Base-by-base conservation (phyloP, 2,888 invertebrate genomes). In the Autographa pulchrina region DNA sequence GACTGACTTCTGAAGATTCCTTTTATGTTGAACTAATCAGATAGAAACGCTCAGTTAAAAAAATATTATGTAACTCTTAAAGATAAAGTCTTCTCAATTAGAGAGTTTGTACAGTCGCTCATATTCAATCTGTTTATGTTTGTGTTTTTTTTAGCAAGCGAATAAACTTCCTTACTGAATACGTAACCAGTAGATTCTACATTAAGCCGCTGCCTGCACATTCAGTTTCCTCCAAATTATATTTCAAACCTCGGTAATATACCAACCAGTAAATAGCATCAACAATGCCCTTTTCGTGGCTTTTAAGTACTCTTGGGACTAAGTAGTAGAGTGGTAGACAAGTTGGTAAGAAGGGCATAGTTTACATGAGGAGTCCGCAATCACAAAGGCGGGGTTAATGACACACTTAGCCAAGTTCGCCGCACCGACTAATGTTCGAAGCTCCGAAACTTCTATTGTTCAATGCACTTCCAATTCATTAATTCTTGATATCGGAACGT, bases 321-420 rank as follows among this genome's bases (percentile, higher is more conserved):
- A 48, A 48, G 48, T 48, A n/a, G n/a, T n/a, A 14, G n/a, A n/a
- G n/a, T n/a, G n/a, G 7, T 48, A n/a, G 48, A 48, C n/a, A 48
- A 48, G 48, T 48, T 48, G 7, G 48, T 48, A 48, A 48, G 48
- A n/a, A 48, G 48, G 48, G n/a, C 48, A 48, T 48, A n/a, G 48
- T 48, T 48, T 48, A 48, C n/a, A 48, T n/a, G n/a, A 48, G 48
- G 48, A 48, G n/a, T 48, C 48, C 7, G 48, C 48, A 48, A 48
- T 48, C 48, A 48, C 48, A 48, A 48, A n/a, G n/a, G n/a, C 48
- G n/a, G 48, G 48, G 48, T n/a, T 48, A 48, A 48, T 48, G 48
- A 16, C 48, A 48, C 48, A 16, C 48, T 48, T 48, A 48, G n/a
- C 43, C 4, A 48, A 48, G 48, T 48, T 48, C 6, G n/a, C 48